A percentile compares a stretch with the other conserved stretches of the same genome.
Conservation (phyloP, 2,797 vertebrate genomes). For the Eidolon dupreanum region DNA sequence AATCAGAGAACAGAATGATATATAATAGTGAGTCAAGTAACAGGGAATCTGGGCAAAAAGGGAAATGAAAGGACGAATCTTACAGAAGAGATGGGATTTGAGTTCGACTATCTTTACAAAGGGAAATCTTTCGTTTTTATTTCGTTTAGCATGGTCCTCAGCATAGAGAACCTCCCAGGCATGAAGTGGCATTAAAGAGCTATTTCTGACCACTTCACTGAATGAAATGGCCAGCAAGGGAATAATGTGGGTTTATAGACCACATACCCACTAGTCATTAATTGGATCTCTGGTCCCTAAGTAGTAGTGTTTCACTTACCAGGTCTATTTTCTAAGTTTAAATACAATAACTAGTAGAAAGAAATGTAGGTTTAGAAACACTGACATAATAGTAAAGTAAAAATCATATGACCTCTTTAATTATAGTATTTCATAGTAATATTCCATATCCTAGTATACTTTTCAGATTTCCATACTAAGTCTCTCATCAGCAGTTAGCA, state of each 20-base stretch:
- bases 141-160: not conserved
- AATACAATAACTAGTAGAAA: not conserved
- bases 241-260: not conserved
- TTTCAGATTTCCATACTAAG: not conserved
- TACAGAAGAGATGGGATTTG: not conserved
- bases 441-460: not conserved
- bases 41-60: not conserved
- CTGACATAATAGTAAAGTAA: not conserved
- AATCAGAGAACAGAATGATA: not conserved
- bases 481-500: not conserved
- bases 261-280: not conserved
- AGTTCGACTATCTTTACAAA: not conserved
- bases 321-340: not conserved
- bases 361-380: slow-evolving; percentile 4
- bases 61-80: not conserved
- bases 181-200: not conserved
- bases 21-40: not conserved
- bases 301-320: not conserved
- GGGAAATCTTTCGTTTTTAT: not conserved
- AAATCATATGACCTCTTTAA: not conserved
- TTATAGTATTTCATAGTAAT: not conserved
- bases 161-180: not conserved
- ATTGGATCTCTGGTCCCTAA: not conserved
- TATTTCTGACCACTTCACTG: not conserved
- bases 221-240: not conserved